Base-by-base conservation (phyloP, 1,140 invertebrate species). In the Lucilia sericata region DNA sequence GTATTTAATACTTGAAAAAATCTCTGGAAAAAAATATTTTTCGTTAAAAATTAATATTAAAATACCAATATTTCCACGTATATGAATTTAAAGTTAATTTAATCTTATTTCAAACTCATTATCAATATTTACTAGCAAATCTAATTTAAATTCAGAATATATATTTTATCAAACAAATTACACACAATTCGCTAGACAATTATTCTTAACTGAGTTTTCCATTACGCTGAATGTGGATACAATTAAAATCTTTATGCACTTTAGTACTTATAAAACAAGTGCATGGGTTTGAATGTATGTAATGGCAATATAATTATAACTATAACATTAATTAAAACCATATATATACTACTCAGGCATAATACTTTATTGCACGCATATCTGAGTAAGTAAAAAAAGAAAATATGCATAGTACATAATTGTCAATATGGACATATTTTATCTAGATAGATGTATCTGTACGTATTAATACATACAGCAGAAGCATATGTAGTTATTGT, bases 261-360 rank as follows among this genome's bases (percentile, higher is more conserved):
- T 60, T 60, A 60, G n/a, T n/a, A 60, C 14, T 2, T 60, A 60
- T 10, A 10, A 60, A 5, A n/a, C 17, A n/a, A 17, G 14, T n/a
- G 14, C 55, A 60, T 60, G n/a, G 5, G 5, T 2, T 2, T 14
- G 13, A 2, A n/a, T n/a, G 17, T 60, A 60, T 60, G 51, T 14
- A 60, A n/a, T n/a, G 7, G 55, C 55, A 60, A 60, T 60, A n/a
- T n/a, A 60, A 60, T 60, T 60, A 60, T 14, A n/a, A 60, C 14
- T 60, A 60, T n/a, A 60, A n/a, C 55, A 17, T 60, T 60, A 7
- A 60, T 60, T 60, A 60, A 60, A 60, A 60, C 55, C 55, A 60
- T 60, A 60, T 17, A 30, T 3, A 30, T 30, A 30, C 25, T 60
- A 17, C 55, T n/a, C 13, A 60, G 5, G n/a, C n/a, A 60, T 60